phyloP scores from a whole-genome alignment of 2,888 invertebrate species.

The Hemicrepidius hirtus region DNA sequence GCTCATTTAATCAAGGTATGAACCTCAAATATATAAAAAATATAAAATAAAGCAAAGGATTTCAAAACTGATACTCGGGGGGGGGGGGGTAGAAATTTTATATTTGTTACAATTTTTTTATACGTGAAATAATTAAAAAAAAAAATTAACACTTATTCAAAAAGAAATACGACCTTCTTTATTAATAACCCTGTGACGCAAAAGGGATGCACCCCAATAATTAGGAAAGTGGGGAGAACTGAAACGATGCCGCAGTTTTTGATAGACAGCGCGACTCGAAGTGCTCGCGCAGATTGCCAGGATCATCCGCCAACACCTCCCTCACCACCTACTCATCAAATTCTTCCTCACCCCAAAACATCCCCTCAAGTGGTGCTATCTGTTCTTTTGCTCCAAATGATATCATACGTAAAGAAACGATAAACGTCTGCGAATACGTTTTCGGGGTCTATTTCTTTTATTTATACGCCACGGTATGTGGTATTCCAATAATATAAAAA shows the following conservation, averaged over 20 bases:
- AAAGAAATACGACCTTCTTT: slow-evolving; percentile 45
- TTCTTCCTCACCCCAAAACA: slow-evolving; percentile 49
- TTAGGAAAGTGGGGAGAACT: slow-evolving; percentile 48
- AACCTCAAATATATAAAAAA: no score
- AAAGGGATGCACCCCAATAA: slow-evolving; percentile 51
- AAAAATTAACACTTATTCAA: slow-evolving; percentile 21
- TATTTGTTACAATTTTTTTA: neutral
- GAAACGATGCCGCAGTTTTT: slow-evolving; percentile 54
- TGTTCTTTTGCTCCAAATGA: slow-evolving; percentile 50
- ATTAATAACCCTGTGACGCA: slow-evolving; percentile 52
- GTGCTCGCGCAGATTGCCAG: slow-evolving; percentile 62
- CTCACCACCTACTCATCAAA: slow-evolving; percentile 49
- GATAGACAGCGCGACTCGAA: slow-evolving; percentile 59
- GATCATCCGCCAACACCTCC: slow-evolving; percentile 61
- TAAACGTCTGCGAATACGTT: slow-evolving; percentile 38
- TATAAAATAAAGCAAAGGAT: no score
- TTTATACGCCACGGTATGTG: slow-evolving; percentile 1
- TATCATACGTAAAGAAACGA: slow-evolving; percentile 44
- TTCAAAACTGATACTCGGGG: no score
- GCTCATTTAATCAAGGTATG: no score
- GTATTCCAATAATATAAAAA: no score
- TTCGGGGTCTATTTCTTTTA: slow-evolving; percentile 14
- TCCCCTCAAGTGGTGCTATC: slow-evolving; percentile 44
- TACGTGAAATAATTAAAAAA: no score
- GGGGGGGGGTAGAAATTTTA: no score